Base-by-base conservation (phyloP, 1,140 invertebrate genomes). In the Helicoverpa armigera region DNA sequence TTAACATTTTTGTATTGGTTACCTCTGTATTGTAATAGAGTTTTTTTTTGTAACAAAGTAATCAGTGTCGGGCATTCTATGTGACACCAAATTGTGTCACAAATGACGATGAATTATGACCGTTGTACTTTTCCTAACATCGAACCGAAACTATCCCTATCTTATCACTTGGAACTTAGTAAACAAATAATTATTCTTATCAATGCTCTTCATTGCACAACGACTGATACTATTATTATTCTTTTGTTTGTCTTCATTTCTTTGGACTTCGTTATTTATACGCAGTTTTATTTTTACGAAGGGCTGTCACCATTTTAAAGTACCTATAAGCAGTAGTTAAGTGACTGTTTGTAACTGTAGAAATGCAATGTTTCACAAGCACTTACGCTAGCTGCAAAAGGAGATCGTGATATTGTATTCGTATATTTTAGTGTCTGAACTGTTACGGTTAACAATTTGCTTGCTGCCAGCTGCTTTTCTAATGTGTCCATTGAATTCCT, bases 181-280 rank as follows among this genome's bases (percentile, higher is more conserved):
- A 72, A 72, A 72, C 69, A 54, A 72, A 72, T 72, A 29, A 72
- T 72, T 72, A 72, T 72, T 53, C 53, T 53, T 72, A 72, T 72
- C 69, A 54, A 53, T 54, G 23, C 16, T 72, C 69, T 72, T 54
- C 65, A 23, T 53, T 72, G 48, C 48, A 72, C 69, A 72, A 53
- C 50, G 18, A 0, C 31, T 0, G 2, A 18, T 72, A 23, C n/a
- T n/a, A 72, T 72, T 72, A 72, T 72, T 29, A 72, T 72, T 72
- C 50, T 72, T 54, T 18, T 72, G 63, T 65, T 65, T 43, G 50
- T 54, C 31, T 72, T 29, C 31, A 31, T 12, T 43, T 43, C 35
- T 43, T 43, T 43, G 9, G 9, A 43, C 35, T 43, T 43, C 35
- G 9, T 11, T 29, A 4, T 14, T 18, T 16, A 48, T 4, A 56